Evolutionary conservation across 1,140 invertebrate species (phyloP).

Genomic region (Sarcophaga bullata): DNA sequence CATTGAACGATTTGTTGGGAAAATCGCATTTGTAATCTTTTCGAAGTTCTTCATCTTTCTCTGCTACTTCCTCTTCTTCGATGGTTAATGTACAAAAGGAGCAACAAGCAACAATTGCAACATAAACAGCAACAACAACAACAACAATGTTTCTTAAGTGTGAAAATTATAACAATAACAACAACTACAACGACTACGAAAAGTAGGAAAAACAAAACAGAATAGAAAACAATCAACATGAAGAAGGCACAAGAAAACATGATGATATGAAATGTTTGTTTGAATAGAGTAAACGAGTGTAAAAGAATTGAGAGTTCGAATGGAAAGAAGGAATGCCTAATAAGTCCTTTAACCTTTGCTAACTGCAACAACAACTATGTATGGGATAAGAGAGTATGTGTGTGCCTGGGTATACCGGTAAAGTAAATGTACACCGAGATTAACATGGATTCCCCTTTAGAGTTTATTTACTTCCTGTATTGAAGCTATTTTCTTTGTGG

Average conservation of each 20-base stretch:
- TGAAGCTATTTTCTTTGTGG: neutral
- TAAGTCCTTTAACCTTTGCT: slow-evolving; percentile 36
- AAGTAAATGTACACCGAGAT: no score
- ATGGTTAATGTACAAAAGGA: neutral
- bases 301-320: no score
- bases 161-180: neutral
- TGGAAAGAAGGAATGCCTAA: slow-evolving; percentile 13
- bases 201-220: neutral
- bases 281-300: no score
- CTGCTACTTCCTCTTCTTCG: no score
- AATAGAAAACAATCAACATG: neutral
- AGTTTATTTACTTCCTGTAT: neutral
- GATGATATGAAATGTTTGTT: no score
- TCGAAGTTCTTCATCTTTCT: neutral
- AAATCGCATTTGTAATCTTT: slow-evolving; percentile 31
- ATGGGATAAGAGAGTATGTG: neutral
- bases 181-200: neutral
- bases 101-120: neutral
- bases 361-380: neutral
- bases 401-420: neutral
- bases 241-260: no score
- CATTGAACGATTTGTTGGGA: slow-evolving; percentile 32
- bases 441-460: neutral
- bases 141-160: neutral
- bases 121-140: neutral